Percentiles rank a stretch among this genome's conserved stretches.
phyloP scores from a whole-genome alignment of 2,888 invertebrate species.

The Drosophila aldrichi region DNA sequence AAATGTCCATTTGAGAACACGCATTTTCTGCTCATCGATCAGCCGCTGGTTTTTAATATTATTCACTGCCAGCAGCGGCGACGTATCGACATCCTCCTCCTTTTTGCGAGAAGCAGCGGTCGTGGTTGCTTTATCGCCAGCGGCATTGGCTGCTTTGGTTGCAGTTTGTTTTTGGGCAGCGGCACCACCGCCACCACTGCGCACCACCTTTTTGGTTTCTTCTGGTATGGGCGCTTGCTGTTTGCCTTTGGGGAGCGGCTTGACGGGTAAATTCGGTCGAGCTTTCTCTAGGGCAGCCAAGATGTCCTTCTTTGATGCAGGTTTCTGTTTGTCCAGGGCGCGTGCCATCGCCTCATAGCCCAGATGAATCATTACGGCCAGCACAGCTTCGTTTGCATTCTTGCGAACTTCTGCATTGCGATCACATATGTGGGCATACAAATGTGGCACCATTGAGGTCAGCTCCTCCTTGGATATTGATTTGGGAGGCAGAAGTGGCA shows the following conservation, averaged over 20 bases:
- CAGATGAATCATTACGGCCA: constrained; percentile 96
- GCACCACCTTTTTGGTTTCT: constrained; percentile 86
- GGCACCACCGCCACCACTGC: constrained; percentile 71
- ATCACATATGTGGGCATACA: constrained; percentile 95
- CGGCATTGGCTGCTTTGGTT: constrained; percentile 38
- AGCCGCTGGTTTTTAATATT: constrained; percentile 96
- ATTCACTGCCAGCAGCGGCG: constrained; percentile 92
- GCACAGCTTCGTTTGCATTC: constrained; percentile 94
- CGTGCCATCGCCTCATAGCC: constrained; percentile 88
- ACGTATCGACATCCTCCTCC: constrained; percentile 93
- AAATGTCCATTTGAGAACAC: constrained; percentile 98
- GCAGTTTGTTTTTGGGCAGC: constrained; percentile 60
- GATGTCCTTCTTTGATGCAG: constrained; percentile 91
- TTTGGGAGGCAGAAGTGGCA: constrained; percentile 90
- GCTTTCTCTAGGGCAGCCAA: constrained; percentile 93
- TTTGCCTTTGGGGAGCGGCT: constrained; percentile 89
- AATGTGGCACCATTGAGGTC: constrained; percentile 89
- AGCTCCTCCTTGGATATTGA: constrained; percentile 93
- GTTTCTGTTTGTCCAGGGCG: constrained; percentile 86
- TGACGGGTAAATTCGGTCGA: constrained; percentile 92
- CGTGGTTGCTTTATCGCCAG: constrained; percentile 49
- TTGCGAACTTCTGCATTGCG: constrained; percentile 96
- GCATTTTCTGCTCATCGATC: constrained; percentile 97
- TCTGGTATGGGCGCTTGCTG: constrained; percentile 86
- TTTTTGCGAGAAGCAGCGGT: constrained; percentile 88